Evolutionary conservation across 2,113 vertebrate species (phyloP).

Genomic region (Oophaga pumilio): DNA sequence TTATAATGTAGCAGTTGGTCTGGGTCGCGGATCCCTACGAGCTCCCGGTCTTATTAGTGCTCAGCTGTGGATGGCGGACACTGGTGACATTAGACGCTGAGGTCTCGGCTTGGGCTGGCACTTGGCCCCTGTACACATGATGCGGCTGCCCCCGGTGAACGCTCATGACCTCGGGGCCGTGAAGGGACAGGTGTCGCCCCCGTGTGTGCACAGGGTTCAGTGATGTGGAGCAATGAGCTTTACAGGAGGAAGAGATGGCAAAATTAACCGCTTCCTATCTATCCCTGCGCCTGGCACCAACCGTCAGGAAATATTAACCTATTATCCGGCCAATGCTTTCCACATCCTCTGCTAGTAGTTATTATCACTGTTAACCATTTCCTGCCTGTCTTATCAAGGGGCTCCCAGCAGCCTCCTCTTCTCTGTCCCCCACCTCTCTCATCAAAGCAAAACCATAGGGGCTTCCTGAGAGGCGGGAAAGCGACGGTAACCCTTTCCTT

Average conservation of each 20-base stretch:
- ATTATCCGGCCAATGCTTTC: not conserved
- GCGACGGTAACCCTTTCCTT: not conserved
- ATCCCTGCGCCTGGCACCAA: not conserved
- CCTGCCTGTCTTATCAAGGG: not conserved
- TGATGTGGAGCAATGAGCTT: conserved; percentile 1
- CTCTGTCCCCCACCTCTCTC: not conserved
- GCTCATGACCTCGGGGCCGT: not conserved
- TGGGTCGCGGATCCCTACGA: too few species aligned
- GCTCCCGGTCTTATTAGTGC: too few species aligned
- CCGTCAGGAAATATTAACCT: not conserved
- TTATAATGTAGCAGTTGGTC: not conserved
- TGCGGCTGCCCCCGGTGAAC: not conserved
- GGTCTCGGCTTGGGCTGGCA: not conserved
- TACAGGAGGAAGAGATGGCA: conserved; percentile 1
- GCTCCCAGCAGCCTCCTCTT: not conserved
- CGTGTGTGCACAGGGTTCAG: not conserved
- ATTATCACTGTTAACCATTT: not conserved
- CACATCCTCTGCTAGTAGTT: not conserved
- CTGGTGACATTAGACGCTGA: conserved; percentile 26
- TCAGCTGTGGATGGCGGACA: not conserved
- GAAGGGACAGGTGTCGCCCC: not conserved
- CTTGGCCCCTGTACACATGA: not conserved
- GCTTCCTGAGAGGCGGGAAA: conserved; percentile 1
- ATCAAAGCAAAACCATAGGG: not conserved
- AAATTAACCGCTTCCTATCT: conserved; percentile 5